phyloP scores from a whole-genome alignment of 2,113 vertebrate genomes.

The Leptosomus discolor region DNA sequence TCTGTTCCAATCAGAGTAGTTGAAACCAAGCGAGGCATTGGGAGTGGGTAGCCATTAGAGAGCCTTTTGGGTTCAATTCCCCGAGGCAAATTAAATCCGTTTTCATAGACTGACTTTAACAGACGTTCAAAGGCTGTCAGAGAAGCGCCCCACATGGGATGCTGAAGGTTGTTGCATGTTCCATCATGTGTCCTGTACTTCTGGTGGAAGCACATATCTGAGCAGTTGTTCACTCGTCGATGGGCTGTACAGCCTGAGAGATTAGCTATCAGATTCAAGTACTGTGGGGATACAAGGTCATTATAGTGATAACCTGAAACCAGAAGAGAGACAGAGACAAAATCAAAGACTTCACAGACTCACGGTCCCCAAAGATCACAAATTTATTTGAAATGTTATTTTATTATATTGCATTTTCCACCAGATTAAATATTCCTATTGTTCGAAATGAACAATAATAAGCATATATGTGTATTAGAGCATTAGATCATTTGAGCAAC shows the following conservation, averaged over 20 bases:
- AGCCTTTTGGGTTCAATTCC: slow-evolving; percentile 77
- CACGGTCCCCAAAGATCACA: rapidly evolving
- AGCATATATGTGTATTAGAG: background rate
- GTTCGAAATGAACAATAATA: background rate
- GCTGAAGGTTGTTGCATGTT: slow-evolving; percentile 97
- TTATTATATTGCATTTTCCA: background rate
- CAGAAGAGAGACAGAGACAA: background rate
- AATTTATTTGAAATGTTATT: background rate
- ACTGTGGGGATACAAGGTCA: slow-evolving; percentile 94
- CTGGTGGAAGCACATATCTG: slow-evolving; percentile 97
- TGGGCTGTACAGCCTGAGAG: slow-evolving; percentile 95
- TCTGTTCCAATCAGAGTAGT: slow-evolving; percentile 92
- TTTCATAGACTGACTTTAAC: slow-evolving; percentile 94
- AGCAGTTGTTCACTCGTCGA: slow-evolving; percentile 93
- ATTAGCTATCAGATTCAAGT: slow-evolving; percentile 93
- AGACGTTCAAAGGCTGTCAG: slow-evolving; percentile 95
- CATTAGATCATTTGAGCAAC: background rate
- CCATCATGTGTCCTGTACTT: slow-evolving; percentile 95
- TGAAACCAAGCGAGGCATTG: slow-evolving; percentile 90
- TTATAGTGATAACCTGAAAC: slow-evolving; percentile 94
- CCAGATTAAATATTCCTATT: background rate
- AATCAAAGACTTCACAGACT: background rate
- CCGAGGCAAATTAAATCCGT: slow-evolving; percentile 93
- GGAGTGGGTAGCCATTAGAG: slow-evolving; percentile 83
- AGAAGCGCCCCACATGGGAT: slow-evolving; percentile 97